Percentiles rank a stretch among this genome's conserved stretches.
phyloP scores from a whole-genome alignment of 2,797 vertebrate genomes.

The Thunnus albacares region DNA sequence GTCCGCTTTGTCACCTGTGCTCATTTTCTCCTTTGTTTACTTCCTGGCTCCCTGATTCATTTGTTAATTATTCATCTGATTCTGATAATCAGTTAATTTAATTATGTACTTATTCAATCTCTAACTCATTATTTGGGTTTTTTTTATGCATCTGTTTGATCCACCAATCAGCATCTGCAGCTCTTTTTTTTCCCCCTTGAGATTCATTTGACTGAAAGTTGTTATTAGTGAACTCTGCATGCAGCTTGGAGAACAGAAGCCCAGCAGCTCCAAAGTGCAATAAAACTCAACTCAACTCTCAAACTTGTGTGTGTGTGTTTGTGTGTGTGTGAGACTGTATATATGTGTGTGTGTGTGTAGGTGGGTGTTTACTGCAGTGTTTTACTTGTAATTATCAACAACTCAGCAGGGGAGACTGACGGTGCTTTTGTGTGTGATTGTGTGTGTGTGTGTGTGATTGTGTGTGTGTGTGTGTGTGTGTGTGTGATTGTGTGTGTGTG shows the following conservation, averaged over 20 bases:
- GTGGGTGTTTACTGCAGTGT: slow-evolving; percentile 64
- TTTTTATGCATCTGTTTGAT: slow-evolving; percentile 25
- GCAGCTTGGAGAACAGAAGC: slow-evolving; percentile 44
- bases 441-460: slow-evolving; percentile 31
- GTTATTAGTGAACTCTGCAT: slow-evolving; percentile 53
- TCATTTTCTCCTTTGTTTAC: slow-evolving; percentile 41
- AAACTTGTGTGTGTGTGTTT: slow-evolving; percentile 5
- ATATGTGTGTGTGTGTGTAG: slow-evolving; percentile 20
- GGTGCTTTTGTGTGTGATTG: slow-evolving; percentile 43
- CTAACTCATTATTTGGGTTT: slow-evolving; percentile 5
- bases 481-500: slow-evolving; percentile 26
- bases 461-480: slow-evolving; percentile 18
- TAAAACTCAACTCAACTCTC: slow-evolving; percentile 29
- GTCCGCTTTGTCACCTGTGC: slow-evolving; percentile 45
- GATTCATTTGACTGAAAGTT: slow-evolving; percentile 32
- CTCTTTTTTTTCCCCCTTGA: background rate
- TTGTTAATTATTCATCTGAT: slow-evolving; percentile 50
- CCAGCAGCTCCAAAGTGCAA: slow-evolving; percentile 49
- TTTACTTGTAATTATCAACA: slow-evolving; percentile 73
- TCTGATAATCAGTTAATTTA: slow-evolving; percentile 38
- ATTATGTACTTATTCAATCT: slow-evolving; percentile 43
- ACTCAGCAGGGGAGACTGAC: slow-evolving; percentile 55
- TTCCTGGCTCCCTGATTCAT: slow-evolving; percentile 1
- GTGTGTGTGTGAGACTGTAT: background rate
- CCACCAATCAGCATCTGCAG: background rate